phyloP scores from a whole-genome alignment of 2,888 invertebrate species.

The Calameuta filiformis region DNA sequence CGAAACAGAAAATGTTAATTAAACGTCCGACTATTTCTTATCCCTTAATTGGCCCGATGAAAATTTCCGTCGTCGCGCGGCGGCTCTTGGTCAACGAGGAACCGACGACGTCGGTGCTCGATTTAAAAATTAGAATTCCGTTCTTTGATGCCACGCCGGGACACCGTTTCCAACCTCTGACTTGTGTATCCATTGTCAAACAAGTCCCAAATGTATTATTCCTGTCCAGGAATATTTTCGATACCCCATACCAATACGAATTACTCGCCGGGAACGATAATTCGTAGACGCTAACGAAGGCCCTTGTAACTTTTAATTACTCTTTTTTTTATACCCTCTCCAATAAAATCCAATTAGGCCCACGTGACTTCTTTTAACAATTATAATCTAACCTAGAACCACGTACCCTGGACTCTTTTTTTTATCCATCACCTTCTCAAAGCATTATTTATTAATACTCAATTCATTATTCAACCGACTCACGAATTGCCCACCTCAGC shows the following conservation, averaged over 20 bases:
- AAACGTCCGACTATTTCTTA: conserved; percentile 52
- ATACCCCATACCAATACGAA: neutral
- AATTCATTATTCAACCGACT: neutral
- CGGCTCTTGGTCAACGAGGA: neutral
- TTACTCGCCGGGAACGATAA: neutral
- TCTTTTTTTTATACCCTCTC: neutral
- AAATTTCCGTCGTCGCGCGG: conserved; percentile 34
- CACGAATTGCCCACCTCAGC: neutral
- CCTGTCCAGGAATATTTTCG: neutral
- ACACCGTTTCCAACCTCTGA: neutral
- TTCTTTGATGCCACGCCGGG: neutral
- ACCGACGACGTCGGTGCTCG: neutral
- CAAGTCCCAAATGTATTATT: neutral
- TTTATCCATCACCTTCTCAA: neutral
- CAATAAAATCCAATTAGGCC: neutral
- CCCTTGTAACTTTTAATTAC: neutral
- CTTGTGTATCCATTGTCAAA: neutral
- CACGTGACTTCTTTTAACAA: neutral
- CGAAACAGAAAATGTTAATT: conserved; percentile 64
- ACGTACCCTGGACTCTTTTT: no score
- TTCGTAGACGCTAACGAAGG: neutral
- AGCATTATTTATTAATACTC: neutral
- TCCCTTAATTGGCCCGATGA: conserved; percentile 54
- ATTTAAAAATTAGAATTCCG: neutral
- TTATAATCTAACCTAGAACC: neutral